Conservation (phyloP, 1,140 invertebrate species). For the Drosophila willistoni region DNA sequence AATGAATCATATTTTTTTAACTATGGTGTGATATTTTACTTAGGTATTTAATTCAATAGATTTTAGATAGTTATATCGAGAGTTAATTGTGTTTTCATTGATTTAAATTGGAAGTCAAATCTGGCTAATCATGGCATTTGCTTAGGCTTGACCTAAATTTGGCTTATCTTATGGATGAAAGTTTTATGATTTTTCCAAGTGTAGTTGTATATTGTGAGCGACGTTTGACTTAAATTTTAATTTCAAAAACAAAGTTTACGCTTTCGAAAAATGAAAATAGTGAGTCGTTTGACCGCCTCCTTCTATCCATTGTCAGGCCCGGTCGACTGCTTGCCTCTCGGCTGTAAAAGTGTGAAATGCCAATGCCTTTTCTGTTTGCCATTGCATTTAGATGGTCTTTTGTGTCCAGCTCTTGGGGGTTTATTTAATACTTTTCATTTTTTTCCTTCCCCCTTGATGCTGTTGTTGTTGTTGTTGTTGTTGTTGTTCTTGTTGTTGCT, state of each 20-base stretch:
- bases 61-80: too few relatives aligned
- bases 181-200: not conserved
- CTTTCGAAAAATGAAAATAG: slow-evolving; percentile 70
- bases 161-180: not conserved
- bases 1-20: too few relatives aligned
- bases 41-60: too few relatives aligned
- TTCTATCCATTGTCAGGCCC: slow-evolving; percentile 23
- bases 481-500: not conserved
- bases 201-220: not conserved
- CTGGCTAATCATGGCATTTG: too few relatives aligned
- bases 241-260: slow-evolving; percentile 75
- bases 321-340: slow-evolving; percentile 48
- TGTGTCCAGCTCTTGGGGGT: slow-evolving; percentile 35
- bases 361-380: slow-evolving; percentile 70
- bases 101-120: too few relatives aligned
- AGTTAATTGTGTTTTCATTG: too few relatives aligned
- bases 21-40: too few relatives aligned
- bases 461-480: not conserved
- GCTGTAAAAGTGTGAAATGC: slow-evolving; percentile 81
- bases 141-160: not conserved
- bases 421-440: slow-evolving; percentile 59
- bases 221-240: slow-evolving; percentile 53
- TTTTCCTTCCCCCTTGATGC: not conserved
- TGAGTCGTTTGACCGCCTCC: slow-evolving; percentile 47
- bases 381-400: slow-evolving; percentile 67